Evolutionary conservation across 2,888 invertebrate species (phyloP).

Genomic region (Eilema griseolum): DNA sequence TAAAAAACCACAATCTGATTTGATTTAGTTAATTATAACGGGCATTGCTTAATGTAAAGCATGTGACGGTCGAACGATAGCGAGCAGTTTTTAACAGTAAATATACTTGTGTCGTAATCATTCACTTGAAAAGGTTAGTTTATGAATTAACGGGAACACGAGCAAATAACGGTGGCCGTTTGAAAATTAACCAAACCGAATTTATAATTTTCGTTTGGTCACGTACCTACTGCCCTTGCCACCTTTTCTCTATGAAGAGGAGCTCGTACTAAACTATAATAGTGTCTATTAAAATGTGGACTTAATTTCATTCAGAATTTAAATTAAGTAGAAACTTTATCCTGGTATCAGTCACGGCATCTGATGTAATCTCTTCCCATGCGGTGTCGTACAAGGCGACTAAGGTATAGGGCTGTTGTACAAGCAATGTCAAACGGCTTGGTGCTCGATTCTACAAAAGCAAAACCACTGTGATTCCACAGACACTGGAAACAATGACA

Average conservation of each 20-base stretch:
- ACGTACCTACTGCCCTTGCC: neutral
- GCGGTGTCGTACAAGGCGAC: too few relatives aligned
- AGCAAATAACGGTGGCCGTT: neutral
- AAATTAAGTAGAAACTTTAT: too few relatives aligned
- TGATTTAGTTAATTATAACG: constrained; percentile 5
- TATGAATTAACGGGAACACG: constrained; percentile 4
- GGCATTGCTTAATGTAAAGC: neutral
- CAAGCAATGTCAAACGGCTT: too few relatives aligned
- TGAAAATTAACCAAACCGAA: neutral
- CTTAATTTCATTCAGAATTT: neutral
- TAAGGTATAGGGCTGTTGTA: too few relatives aligned
- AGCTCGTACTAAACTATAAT: neutral
- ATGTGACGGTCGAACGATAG: neutral
- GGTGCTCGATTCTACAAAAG: too few relatives aligned
- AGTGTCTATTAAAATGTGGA: neutral
- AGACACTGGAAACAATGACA: too few relatives aligned
- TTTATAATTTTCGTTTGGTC: neutral
- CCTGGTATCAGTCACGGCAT: too few relatives aligned
- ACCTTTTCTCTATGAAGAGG: neutral
- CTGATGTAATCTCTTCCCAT: too few relatives aligned
- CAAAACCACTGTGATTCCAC: too few relatives aligned
- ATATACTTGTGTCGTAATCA: neutral
- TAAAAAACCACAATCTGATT: neutral
- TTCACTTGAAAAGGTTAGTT: constrained; percentile 2
- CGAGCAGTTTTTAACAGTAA: neutral